Evolutionary conservation across 30 jellyfish, hydroid and myxozoan species (phyloP).

Genomic region (Turritopsis rubra): DNA sequence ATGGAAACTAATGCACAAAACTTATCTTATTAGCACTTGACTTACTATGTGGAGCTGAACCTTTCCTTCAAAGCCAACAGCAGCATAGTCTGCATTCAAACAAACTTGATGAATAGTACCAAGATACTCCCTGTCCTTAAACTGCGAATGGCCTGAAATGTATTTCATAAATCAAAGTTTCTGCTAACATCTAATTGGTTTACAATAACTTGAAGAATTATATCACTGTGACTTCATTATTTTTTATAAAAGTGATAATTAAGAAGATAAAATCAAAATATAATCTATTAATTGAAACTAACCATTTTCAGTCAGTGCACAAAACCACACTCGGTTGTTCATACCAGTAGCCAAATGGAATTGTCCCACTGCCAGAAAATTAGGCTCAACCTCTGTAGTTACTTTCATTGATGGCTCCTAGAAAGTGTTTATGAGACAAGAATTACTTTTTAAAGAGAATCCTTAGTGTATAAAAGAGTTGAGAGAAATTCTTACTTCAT

Average conservation of each 20-base stretch:
- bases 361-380: slow-evolving; percentile 74
- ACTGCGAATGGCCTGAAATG: slow-evolving; percentile 43
- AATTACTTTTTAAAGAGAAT: background rate
- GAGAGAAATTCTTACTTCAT: background rate
- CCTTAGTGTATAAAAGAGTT: background rate
- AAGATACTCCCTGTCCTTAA: slow-evolving; percentile 75
- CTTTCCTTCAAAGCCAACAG: slow-evolving; percentile 84
- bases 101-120: slow-evolving; percentile 55
- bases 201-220: background rate
- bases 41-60: slow-evolving; percentile 71
- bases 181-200: background rate
- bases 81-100: slow-evolving; percentile 69
- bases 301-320: slow-evolving; percentile 41
- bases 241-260: background rate
- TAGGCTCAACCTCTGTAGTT: slow-evolving; percentile 76
- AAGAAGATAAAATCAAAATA: background rate
- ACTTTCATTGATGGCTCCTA: slow-evolving; percentile 63
- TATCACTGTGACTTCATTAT: background rate
- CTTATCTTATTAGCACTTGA: too few relatives aligned
- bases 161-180: too few relatives aligned
- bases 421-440: background rate
- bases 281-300: background rate
- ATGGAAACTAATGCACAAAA: too few relatives aligned
- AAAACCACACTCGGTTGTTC: slow-evolving; percentile 94
- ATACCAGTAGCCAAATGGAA: slow-evolving; percentile 82